Conservation (phyloP, 1,140 invertebrate species). For the Argopecten irradians region DNA sequence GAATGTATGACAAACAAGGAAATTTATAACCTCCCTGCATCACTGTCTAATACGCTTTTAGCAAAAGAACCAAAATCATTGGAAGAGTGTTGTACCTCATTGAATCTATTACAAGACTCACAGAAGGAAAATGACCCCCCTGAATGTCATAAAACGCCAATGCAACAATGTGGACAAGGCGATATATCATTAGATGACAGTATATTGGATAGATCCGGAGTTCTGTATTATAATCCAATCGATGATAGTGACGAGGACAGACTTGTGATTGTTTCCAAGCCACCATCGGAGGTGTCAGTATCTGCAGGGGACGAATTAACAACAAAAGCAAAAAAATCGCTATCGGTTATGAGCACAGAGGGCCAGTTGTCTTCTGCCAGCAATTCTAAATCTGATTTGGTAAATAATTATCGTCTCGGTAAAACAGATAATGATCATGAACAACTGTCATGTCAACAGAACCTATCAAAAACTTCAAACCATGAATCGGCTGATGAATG, state of each 20-base stretch:
- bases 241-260: slow-evolving; percentile 28
- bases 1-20: no score
- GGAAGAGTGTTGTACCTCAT: not conserved
- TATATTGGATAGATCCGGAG: slow-evolving; percentile 25
- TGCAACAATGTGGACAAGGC: not conserved
- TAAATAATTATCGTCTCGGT: no score
- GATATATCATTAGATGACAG: not conserved
- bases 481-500: not conserved
- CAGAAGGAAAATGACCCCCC: not conserved
- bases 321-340: not conserved
- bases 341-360: not conserved
- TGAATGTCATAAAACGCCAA: no score
- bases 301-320: not conserved
- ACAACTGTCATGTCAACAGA: not conserved
- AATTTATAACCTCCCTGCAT: not conserved
- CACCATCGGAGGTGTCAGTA: not conserved
- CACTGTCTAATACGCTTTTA: not conserved
- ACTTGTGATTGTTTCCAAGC: slow-evolving; percentile 29
- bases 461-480: not conserved
- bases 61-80: not conserved
- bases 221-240: not conserved
- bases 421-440: not conserved
- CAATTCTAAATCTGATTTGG: not conserved
- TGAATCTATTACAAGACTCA: not conserved
- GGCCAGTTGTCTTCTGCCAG: not conserved